These are phyloP conservation scores for Lonchura striata DNA, from an alignment of 2,113 vertebrate genomes.

Conservation along the genomic window DNA sequence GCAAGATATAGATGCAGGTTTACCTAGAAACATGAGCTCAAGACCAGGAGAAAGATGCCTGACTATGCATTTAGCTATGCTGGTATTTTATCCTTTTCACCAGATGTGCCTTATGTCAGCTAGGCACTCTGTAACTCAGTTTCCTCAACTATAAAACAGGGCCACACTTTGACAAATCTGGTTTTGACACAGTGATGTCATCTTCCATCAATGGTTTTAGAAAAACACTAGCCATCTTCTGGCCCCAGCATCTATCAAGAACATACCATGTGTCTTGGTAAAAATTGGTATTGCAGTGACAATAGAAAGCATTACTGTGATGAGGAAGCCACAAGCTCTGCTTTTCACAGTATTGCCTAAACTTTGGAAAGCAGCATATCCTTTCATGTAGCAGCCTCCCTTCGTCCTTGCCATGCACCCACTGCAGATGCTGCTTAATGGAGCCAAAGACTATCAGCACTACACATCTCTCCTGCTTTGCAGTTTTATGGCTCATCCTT, in stretches of 20 bases:
- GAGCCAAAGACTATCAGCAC: neutral
- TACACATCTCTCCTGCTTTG: neutral
- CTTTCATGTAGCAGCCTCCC: neutral
- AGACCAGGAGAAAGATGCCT: neutral
- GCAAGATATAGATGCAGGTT: neutral
- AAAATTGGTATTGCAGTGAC: neutral
- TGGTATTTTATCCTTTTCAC: neutral
- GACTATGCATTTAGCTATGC: neutral
- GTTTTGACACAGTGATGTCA: neutral
- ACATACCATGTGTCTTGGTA: neutral
- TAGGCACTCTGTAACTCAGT: neutral
- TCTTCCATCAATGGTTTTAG: neutral
- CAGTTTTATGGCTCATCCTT: conserved; percentile 9
- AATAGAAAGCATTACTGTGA: neutral
- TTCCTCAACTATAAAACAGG: neutral
- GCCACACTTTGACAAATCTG: neutral
- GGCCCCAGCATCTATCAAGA: neutral
- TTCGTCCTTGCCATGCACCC: neutral
- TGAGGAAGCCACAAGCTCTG: neutral
- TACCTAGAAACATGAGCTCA: neutral
- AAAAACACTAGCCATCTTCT: neutral
- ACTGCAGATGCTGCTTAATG: neutral
- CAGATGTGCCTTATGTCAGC: neutral
- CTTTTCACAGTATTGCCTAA: neutral
- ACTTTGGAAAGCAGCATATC: neutral